Evolutionary conservation across 2,888 invertebrate species (phyloP).

Genomic region (Melanophora roralis): DNA sequence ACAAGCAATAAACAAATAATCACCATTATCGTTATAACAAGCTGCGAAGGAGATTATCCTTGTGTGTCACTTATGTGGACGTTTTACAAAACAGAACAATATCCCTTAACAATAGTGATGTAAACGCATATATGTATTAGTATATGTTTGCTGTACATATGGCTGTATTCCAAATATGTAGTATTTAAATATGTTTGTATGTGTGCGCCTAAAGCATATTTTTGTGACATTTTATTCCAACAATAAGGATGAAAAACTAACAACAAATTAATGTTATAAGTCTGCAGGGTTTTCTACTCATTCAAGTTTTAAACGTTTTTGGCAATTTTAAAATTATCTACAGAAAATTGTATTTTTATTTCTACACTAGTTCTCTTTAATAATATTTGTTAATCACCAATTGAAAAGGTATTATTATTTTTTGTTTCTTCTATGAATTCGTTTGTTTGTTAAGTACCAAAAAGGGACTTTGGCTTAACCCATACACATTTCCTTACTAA

Average conservation of each 20-base stretch:
- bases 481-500: conserved; percentile 9
- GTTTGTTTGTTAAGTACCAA: background rate
- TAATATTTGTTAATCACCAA: conserved; percentile 29
- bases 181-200: background rate
- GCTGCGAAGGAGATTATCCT: conserved; percentile 59
- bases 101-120: too few species aligned
- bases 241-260: background rate
- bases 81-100: too few species aligned
- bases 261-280: too few species aligned
- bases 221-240: conserved; percentile 1
- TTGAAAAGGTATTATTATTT: conserved; percentile 15
- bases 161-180: background rate
- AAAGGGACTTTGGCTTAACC: background rate
- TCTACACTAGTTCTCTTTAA: background rate
- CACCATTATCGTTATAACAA: conserved; percentile 41
- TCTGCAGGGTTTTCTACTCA: background rate
- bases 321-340: background rate
- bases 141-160: background rate
- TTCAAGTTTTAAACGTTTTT: background rate
- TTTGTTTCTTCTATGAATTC: background rate
- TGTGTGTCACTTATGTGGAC: conserved; percentile 31
- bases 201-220: conserved; percentile 15
- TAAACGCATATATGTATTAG: too few species aligned
- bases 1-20: conserved; percentile 54
- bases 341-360: conserved; percentile 12